A percentile compares a stretch with the other conserved stretches of the same genome.
These are phyloP conservation scores for Salticus scenicus DNA, from an alignment of 2,888 invertebrate genomes.

Conservation along the genomic window DNA sequence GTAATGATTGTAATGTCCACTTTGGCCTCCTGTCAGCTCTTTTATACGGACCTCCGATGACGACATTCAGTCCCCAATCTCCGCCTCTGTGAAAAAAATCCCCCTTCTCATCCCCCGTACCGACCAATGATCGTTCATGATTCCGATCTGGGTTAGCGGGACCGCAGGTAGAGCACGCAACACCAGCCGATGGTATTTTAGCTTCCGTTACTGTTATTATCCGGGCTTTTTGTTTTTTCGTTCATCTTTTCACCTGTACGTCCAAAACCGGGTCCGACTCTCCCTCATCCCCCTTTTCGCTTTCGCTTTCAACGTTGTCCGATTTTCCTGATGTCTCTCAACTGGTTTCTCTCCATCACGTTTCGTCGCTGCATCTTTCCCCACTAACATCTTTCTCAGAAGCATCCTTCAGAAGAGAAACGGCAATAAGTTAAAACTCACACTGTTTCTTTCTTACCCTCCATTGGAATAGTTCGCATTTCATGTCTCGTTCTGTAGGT, in stretches of 20 bases:
- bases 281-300: neutral
- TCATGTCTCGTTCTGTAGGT: too few species aligned
- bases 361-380: neutral
- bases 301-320: conserved; percentile 58
- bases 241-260: conserved; percentile 58
- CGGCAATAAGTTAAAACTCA: too few species aligned
- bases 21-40: neutral
- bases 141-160: conserved; percentile 62
- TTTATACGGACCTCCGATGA: conserved; percentile 34
- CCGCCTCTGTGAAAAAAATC: conserved; percentile 57
- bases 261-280: conserved; percentile 27
- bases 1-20: conserved; percentile 51
- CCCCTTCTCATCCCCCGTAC: conserved; percentile 39
- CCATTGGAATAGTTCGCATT: too few species aligned
- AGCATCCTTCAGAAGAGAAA: too few species aligned
- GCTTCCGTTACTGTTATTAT: conserved; percentile 59
- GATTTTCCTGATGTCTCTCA: conserved; percentile 45
- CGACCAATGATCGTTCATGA: conserved; percentile 46
- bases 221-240: conserved; percentile 11
- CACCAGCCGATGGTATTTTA: conserved; percentile 54
- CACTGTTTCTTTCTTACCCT: too few species aligned
- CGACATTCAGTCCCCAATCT: conserved; percentile 4
- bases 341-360: conserved; percentile 29
- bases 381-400: too few species aligned
- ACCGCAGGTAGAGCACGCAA: conserved; percentile 50